A percentile compares a stretch with the other conserved stretches of the same genome.
Evolutionary conservation across 2,797 vertebrate genomes (phyloP).

Genomic region (Hybognathus amarus): DNA sequence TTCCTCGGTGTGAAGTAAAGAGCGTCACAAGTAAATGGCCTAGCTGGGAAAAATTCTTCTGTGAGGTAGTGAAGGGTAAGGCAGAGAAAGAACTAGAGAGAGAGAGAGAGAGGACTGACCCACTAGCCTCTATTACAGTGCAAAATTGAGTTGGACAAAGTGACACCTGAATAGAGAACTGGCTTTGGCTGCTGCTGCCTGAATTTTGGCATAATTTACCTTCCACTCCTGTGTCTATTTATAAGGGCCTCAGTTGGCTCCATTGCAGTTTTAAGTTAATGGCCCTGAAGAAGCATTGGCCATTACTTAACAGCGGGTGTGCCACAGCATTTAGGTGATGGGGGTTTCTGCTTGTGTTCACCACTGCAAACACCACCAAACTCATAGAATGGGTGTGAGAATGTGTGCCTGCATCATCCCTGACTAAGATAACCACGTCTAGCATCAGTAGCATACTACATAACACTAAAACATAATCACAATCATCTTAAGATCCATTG

Average conservation of each 20-base stretch:
- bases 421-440: not conserved
- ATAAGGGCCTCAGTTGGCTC: slow-evolving; percentile 68
- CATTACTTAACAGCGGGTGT: slow-evolving; percentile 75
- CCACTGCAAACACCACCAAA: not conserved
- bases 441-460: not conserved
- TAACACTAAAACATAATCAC: not conserved
- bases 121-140: slow-evolving; percentile 78
- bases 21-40: slow-evolving; percentile 62
- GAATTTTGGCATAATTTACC: slow-evolving; percentile 82
- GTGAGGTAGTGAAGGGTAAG: slow-evolving; percentile 35
- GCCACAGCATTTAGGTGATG: slow-evolving; percentile 7
- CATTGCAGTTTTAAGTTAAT: slow-evolving; percentile 74
- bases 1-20: slow-evolving; percentile 65
- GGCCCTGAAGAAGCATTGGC: slow-evolving; percentile 74
- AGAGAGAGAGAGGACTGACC: slow-evolving; percentile 66
- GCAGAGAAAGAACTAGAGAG: slow-evolving; percentile 40
- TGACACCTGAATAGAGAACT: slow-evolving; percentile 76
- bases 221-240: slow-evolving; percentile 78
- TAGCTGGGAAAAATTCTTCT: slow-evolving; percentile 48
- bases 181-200: slow-evolving; percentile 63
- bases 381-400: not conserved
- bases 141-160: slow-evolving; percentile 81
- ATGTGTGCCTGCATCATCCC: not conserved
- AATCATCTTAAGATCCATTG: not conserved
- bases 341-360: slow-evolving; percentile 14